These are phyloP conservation scores for Patella caerulea DNA, from an alignment of 2,888 invertebrate genomes.

Conservation along the genomic window DNA sequence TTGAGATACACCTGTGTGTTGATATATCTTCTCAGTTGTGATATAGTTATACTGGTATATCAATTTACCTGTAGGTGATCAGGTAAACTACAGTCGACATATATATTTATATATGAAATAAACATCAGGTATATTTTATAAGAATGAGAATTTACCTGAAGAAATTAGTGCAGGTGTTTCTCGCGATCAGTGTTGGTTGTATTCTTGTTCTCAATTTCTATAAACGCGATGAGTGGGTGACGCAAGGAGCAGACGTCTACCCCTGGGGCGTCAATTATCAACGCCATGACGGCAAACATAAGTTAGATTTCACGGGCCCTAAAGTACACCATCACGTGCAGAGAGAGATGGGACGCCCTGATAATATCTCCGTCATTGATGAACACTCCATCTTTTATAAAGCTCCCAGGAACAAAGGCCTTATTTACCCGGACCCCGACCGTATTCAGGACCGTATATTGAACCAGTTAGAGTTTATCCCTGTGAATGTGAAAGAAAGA, in stretches of 20 bases:
- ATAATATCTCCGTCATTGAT: not conserved
- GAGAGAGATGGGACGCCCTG: not conserved
- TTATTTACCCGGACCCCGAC: conserved; percentile 43
- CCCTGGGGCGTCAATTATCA: conserved; percentile 33
- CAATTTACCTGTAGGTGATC: too few relatives aligned
- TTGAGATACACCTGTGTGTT: too few relatives aligned
- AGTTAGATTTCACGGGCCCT: conserved; percentile 24
- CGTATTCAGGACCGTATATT: conserved; percentile 61
- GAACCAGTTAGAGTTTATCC: conserved; percentile 59
- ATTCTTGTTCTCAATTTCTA: conserved; percentile 48
- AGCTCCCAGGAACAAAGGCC: not conserved
- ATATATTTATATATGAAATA: too few relatives aligned
- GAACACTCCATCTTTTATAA: not conserved
- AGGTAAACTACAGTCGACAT: too few relatives aligned
- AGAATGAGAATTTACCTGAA: conserved; percentile 47
- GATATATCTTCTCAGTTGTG: too few relatives aligned
- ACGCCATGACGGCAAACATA: conserved; percentile 13
- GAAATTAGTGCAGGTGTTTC: conserved; percentile 41
- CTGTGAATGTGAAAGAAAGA: conserved; percentile 34
- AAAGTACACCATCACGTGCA: conserved; percentile 25
- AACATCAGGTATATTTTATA: not conserved
- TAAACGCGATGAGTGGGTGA: conserved; percentile 44
- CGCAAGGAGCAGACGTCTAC: conserved; percentile 32
- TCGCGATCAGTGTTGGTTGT: conserved; percentile 38
- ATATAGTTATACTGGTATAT: too few relatives aligned